Evolutionary conservation across 2,113 vertebrate species (phyloP).

Genomic region (Chaetura pelagica): DNA sequence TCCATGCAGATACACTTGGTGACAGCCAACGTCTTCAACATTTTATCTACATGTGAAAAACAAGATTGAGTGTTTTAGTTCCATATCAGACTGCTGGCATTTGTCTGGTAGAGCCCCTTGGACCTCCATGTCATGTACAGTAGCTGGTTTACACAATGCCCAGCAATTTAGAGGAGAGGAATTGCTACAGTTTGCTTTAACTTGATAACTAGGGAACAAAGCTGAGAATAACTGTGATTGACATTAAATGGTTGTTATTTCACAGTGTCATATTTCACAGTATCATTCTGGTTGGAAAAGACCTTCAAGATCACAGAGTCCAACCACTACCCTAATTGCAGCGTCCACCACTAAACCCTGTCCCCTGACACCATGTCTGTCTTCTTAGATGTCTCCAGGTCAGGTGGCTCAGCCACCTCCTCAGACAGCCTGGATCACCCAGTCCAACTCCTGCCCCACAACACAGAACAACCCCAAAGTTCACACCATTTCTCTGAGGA

Average conservation of each 20-base stretch:
- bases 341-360: too few relatives aligned
- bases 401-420: too few relatives aligned
- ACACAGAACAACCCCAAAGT: too few relatives aligned
- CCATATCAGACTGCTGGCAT: background rate
- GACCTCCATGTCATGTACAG: background rate
- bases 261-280: background rate
- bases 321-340: too few relatives aligned
- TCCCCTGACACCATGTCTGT: too few relatives aligned
- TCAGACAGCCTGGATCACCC: too few relatives aligned
- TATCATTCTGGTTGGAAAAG: too few relatives aligned
- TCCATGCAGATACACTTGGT: background rate
- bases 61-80: background rate
- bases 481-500: too few relatives aligned
- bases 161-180: background rate
- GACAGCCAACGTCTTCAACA: background rate
- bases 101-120: background rate
- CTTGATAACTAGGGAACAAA: background rate
- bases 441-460: too few relatives aligned
- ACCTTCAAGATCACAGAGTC: too few relatives aligned
- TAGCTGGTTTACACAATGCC: background rate
- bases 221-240: background rate
- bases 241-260: background rate
- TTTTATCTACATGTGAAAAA: background rate
- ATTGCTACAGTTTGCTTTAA: background rate
- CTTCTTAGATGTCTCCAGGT: too few relatives aligned